Conservation (phyloP, 2,888 invertebrate species). For the Hermaeophaga mercurialis region DNA sequence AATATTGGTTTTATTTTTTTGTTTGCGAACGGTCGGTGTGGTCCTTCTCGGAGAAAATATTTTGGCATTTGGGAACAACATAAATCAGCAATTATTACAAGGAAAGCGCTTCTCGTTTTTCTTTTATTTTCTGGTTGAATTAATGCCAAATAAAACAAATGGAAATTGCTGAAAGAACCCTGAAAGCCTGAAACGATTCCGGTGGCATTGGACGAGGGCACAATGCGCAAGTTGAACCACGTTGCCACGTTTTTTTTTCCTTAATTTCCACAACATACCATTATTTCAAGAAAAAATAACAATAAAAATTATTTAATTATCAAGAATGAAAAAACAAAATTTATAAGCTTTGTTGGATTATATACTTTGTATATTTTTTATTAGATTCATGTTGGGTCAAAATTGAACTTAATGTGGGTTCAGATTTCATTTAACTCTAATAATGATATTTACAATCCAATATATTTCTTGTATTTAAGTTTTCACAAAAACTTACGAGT, state of each 20-base stretch:
- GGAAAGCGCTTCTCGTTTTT: slow-evolving; percentile 20
- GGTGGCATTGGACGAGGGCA: slow-evolving; percentile 38
- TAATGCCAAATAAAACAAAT: slow-evolving; percentile 40
- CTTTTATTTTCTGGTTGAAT: slow-evolving; percentile 37
- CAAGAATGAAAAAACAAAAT: too few species aligned
- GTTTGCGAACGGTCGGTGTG: neutral
- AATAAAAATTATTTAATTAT: too few species aligned
- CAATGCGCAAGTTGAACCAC: slow-evolving; percentile 43
- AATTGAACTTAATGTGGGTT: too few species aligned
- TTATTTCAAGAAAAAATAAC: too few species aligned
- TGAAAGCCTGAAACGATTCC: slow-evolving; percentile 23
- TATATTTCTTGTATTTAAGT: too few species aligned
- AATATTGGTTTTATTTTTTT: neutral
- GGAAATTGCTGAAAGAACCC: slow-evolving; percentile 35
- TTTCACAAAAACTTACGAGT: too few species aligned
- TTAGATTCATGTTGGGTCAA: too few species aligned
- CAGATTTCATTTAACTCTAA: too few species aligned
- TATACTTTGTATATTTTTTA: too few species aligned
- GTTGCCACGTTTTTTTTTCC: slow-evolving; percentile 12
- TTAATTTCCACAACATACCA: too few species aligned
- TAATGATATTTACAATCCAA: too few species aligned
- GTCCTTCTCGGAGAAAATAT: neutral
- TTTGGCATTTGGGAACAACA: slow-evolving; percentile 11
- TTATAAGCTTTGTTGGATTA: too few species aligned
- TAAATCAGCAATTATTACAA: slow-evolving; percentile 15